Base-by-base conservation (phyloP, 2,888 invertebrate genomes). In the Phrixothrix hirtus region DNA sequence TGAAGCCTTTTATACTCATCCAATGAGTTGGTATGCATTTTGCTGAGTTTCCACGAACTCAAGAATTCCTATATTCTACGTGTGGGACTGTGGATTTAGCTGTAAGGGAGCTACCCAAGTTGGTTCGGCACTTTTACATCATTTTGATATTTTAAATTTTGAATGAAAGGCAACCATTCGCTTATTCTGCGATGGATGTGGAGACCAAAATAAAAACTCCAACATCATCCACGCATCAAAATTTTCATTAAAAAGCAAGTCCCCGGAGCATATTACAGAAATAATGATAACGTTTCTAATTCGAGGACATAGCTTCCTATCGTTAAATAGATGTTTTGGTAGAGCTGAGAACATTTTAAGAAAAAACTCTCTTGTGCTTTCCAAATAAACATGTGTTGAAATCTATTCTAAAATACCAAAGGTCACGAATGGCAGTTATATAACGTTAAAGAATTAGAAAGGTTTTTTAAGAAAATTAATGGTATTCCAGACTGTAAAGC, bases 61-160 rank as follows among this genome's bases (percentile, higher is more conserved):
- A 16, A 30, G 10, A 31, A 2, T 10, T 17, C 49, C 61, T 26
- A 42, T 42, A n/a, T 58, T 60, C 36, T 62, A 57, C 32, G 46
- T 34, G 3, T 51, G 50, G 55, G n/a, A n/a, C n/a, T n/a, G n/a
- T n/a, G n/a, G n/a, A n/a, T n/a, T n/a, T n/a, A n/a, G n/a, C n/a
- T n/a, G n/a, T n/a, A 11, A 47, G 7, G 46, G 46, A n/a, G 29
- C 41, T 30, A 34, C 9, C 6, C 15, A 55, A 51, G 47, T 55
- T n/a, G 47, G 51, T 31, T 55, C 51, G 3, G 55, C 51, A 14
- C 26, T 55, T 25, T 34, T 55, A 10, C 9, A 12, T 11, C 43
- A 55, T 21, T 36, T 54, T 13, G 27, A 42, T 30, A 14, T 4
- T 12, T n/a, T 43, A 32, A 7, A 12, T n/a, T n/a, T 11, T 32